Evolutionary conservation across 1,140 invertebrate species (phyloP), one percentile per base, ranked within the genome.

Genomic region (Tetramorium parvispinum): DNA sequence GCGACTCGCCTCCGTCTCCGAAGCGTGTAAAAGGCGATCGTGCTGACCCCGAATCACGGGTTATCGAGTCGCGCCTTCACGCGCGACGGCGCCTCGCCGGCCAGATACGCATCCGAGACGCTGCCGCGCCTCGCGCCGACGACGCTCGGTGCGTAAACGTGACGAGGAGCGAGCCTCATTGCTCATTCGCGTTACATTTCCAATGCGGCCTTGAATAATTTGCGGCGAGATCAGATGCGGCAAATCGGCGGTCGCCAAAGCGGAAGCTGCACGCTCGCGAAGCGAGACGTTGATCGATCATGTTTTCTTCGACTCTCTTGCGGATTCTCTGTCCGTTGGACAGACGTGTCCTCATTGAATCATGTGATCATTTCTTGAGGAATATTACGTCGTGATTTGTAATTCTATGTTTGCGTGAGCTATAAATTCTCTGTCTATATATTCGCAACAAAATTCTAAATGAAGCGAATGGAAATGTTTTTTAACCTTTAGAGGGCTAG

Each of bases 11-110:
- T 82, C 55, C 61, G 76, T 75, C 76, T 71, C 49, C 63, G 59
- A n/a, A 24, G 27, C n/a, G 51, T 81, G 59, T 85, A 89, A 81
- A 88, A 89, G 86, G 68, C 86, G 85, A 88, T 89, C 88, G 89
- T 87, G 87, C 90, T 92, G 92, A 92, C 91, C 89, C 89, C 89
- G 88, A 89, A 92, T 89, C 90, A 85, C 88, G 89, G 91, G 92
- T 92, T 91, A 92, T 92, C 92, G 88, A 90, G 61, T 85, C 77
- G 71, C 63, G 76, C 61, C 66, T 87, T 79, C 27, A 57, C 53
- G 73, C 85, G 55, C 27, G 77, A 13, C 46, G 46, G 21, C 85
- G 66, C 57, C 27, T 49, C 24, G 16, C 46, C 78, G 71, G 66
- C 87, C 87, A 88, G 89, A 92, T 89, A 91, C 70, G 76, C 87